These are phyloP conservation scores for Platycnemis pennipes DNA, from an alignment of 2,888 invertebrate genomes.

Conservation along the genomic window DNA sequence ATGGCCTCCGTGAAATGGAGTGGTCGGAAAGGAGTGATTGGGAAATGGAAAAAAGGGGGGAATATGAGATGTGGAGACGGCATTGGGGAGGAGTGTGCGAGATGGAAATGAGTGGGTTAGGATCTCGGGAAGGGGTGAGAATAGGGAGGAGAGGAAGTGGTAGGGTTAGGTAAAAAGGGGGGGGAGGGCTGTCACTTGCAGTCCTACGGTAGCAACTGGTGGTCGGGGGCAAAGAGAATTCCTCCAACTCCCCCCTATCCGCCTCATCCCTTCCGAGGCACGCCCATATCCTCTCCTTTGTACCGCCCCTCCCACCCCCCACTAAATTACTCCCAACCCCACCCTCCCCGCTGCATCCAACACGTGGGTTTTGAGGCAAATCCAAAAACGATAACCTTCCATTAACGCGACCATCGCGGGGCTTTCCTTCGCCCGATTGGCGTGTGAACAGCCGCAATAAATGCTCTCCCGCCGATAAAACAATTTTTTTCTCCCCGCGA, in stretches of 20 bases:
- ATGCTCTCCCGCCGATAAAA: neutral
- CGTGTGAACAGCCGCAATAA: slow-evolving; percentile 19
- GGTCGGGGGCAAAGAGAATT: slow-evolving; percentile 60
- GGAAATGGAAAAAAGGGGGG: slow-evolving; percentile 65
- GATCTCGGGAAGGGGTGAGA: neutral
- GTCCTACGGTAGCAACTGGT: slow-evolving; percentile 64
- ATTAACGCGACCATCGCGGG: slow-evolving; percentile 8
- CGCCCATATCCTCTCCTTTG: slow-evolving; percentile 58
- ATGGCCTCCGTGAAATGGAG: neutral
- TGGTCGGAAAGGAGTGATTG: slow-evolving; percentile 22
- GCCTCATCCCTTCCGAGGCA: slow-evolving; percentile 61
- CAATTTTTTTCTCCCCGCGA: neutral
- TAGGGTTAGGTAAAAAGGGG: slow-evolving; percentile 27
- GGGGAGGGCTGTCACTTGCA: slow-evolving; percentile 58
- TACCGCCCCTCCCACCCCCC: neutral
- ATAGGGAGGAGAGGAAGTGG: neutral
- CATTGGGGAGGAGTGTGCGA: slow-evolving; percentile 68
- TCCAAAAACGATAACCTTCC: slow-evolving; percentile 29
- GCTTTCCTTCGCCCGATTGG: neutral
- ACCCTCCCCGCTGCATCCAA: neutral
- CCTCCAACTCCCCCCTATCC: slow-evolving; percentile 64
- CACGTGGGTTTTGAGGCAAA: slow-evolving; percentile 52
- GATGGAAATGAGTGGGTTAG: neutral
- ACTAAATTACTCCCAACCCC: neutral
- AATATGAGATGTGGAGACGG: neutral